Evolutionary conservation across 1,140 invertebrate species (phyloP).

Genomic region (Harlomillsia oculata): DNA sequence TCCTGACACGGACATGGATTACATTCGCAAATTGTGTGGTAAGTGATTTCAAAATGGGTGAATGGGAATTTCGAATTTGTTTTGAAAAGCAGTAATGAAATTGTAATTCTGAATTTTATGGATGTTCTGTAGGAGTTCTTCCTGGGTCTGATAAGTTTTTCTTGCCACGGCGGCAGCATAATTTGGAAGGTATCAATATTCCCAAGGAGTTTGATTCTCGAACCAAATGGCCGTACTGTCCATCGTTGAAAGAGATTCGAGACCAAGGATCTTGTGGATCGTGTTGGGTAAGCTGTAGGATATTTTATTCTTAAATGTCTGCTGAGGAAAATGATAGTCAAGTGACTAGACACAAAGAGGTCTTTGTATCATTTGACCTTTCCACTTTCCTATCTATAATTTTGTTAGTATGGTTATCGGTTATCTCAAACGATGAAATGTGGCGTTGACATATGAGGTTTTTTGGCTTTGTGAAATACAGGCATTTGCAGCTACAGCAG

Average conservation of each 20-base stretch:
- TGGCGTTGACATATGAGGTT: too few species aligned
- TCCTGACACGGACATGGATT: slow-evolving; percentile 45
- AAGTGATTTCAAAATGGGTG: too few species aligned
- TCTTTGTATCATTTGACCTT: neutral
- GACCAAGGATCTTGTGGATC: slow-evolving; percentile 67
- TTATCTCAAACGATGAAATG: neutral
- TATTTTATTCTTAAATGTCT: too few species aligned
- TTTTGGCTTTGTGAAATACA: too few species aligned
- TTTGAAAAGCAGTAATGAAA: too few species aligned
- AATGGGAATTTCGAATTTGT: too few species aligned
- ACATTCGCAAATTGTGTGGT: slow-evolving; percentile 60
- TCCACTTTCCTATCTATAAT: neutral
- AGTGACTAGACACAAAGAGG: too few species aligned
- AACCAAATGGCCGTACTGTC: slow-evolving; percentile 71
- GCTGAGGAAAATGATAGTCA: too few species aligned
- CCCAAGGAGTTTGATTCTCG: slow-evolving; percentile 73
- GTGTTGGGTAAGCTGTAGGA: slow-evolving; percentile 61
- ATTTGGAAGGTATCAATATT: slow-evolving; percentile 44
- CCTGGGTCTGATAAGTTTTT: slow-evolving; percentile 46
- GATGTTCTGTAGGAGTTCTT: too few species aligned
- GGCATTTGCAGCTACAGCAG: slow-evolving; percentile 87
- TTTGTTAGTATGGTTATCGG: neutral
- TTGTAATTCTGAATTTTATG: too few species aligned
- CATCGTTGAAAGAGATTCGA: slow-evolving; percentile 64
- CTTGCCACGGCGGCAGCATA: slow-evolving; percentile 40